These are phyloP conservation scores for Cyphomyrus discorhynchus DNA, from an alignment of 2,113 vertebrate genomes.

Conservation along the genomic window DNA sequence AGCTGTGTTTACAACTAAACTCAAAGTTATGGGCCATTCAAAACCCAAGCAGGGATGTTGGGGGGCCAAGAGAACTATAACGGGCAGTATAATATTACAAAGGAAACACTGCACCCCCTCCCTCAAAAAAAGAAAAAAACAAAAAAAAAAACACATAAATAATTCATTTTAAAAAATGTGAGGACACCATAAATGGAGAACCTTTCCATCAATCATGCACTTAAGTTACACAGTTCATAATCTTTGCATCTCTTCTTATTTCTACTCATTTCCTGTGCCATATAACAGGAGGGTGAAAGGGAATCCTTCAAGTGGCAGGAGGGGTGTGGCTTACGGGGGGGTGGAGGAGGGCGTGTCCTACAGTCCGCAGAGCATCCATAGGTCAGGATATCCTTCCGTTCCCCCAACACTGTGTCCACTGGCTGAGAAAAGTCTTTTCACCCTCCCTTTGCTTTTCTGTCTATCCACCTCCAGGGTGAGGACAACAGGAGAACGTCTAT, in stretches of 20 bases:
- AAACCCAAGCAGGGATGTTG: conserved; percentile 40
- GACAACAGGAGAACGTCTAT: not conserved
- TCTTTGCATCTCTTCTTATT: not conserved
- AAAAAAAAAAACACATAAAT: conserved; percentile 16
- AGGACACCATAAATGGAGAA: conserved; percentile 37
- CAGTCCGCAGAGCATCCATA: not conserved
- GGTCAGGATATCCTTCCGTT: not conserved
- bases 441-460: conserved; percentile 36
- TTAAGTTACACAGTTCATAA: conserved; percentile 13
- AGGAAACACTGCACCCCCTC: conserved; percentile 19
- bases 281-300: not conserved
- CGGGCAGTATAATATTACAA: conserved; percentile 40
- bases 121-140: conserved; percentile 29
- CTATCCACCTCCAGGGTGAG: conserved; percentile 34
- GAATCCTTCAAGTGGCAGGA: not conserved
- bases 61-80: conserved; percentile 17
- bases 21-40: conserved; percentile 34
- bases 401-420: not conserved
- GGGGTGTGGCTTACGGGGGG: not conserved
- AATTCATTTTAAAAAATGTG: not conserved
- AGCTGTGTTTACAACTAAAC: conserved; percentile 44
- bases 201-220: conserved; percentile 25
- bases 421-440: not conserved
- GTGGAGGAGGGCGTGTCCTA: not conserved
- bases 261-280: not conserved